Conservation (phyloP, 2,888 invertebrate genomes). For the Drosophila atripex region DNA sequence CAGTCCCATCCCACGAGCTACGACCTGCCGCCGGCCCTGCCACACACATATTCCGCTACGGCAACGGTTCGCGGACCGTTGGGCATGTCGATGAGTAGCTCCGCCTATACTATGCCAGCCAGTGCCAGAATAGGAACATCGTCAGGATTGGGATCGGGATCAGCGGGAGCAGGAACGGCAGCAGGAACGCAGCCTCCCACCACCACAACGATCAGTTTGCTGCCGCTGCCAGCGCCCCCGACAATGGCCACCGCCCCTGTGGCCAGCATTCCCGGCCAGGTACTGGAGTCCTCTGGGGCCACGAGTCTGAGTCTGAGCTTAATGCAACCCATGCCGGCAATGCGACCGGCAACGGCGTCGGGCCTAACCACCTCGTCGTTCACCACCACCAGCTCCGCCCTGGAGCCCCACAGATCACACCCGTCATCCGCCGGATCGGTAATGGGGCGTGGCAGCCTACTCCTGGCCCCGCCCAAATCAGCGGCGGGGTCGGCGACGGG, state of each 20-base stretch:
- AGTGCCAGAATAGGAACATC: conserved; percentile 9
- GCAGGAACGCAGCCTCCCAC: conserved; percentile 37
- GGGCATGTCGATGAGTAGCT: conserved; percentile 72
- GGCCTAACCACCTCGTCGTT: conserved; percentile 52
- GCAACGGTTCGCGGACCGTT: conserved; percentile 77
- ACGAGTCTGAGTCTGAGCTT: conserved; percentile 75
- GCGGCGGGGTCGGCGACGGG: conserved; percentile 2
- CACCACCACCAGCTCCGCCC: conserved; percentile 15
- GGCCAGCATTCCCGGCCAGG: conserved; percentile 75
- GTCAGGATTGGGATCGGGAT: conserved; percentile 14
- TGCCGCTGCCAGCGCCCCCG: conserved; percentile 73
- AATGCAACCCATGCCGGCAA: conserved; percentile 60
- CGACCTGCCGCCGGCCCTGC: conserved; percentile 79
- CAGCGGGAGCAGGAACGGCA: conserved; percentile 15
- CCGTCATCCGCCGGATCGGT: conserved; percentile 63
- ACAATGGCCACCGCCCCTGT: conserved; percentile 43
- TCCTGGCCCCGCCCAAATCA: conserved; percentile 43
- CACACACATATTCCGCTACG: conserved; percentile 78
- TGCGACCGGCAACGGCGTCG: conserved; percentile 52
- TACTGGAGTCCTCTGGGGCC: conserved; percentile 57
- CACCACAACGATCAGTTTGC: conserved; percentile 71
- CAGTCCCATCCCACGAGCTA: conserved; percentile 64
- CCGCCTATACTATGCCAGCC: conserved; percentile 63
- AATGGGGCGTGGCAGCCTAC: conserved; percentile 58
- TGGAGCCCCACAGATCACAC: conserved; percentile 54